Conservation (phyloP, 2,113 vertebrate genomes). For the Ailurus styani region DNA sequence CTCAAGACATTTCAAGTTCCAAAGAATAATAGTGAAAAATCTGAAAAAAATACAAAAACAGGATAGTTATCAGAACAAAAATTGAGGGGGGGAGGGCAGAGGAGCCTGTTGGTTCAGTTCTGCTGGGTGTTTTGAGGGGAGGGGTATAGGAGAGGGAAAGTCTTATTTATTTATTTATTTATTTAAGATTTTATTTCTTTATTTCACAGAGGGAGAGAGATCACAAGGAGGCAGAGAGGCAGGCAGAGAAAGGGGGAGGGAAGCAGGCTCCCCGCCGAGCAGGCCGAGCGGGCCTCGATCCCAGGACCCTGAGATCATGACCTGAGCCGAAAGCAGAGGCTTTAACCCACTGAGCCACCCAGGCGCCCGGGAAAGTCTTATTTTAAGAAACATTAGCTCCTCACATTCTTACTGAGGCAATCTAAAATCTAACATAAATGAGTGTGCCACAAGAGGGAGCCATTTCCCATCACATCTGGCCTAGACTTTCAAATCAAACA, state of each 20-base stretch:
- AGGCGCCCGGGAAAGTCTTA: neutral
- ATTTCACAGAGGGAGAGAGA: too few relatives aligned
- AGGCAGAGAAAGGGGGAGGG: too few relatives aligned
- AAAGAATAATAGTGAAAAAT: neutral
- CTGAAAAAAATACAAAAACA: neutral
- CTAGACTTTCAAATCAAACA: neutral
- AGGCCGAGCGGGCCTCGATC: too few relatives aligned
- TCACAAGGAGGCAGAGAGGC: too few relatives aligned
- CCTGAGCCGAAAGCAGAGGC: too few relatives aligned
- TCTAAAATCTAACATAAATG: neutral
- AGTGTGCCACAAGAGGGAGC: slow-evolving; percentile 35
- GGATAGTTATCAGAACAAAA: neutral
- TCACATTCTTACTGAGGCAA: neutral
- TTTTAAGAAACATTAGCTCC: neutral
- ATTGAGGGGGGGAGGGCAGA: neutral
- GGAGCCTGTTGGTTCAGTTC: neutral
- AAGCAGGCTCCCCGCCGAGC: too few relatives aligned
- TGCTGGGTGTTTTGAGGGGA: neutral
- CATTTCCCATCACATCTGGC: neutral
- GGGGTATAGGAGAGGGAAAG: neutral
- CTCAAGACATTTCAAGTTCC: neutral
- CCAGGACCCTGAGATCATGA: too few relatives aligned
- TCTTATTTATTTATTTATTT: too few relatives aligned
- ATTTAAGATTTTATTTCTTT: too few relatives aligned
- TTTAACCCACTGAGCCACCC: too few relatives aligned